phyloP scores from a whole-genome alignment of 2,888 invertebrate genomes.

The Aphidius colemani region DNA sequence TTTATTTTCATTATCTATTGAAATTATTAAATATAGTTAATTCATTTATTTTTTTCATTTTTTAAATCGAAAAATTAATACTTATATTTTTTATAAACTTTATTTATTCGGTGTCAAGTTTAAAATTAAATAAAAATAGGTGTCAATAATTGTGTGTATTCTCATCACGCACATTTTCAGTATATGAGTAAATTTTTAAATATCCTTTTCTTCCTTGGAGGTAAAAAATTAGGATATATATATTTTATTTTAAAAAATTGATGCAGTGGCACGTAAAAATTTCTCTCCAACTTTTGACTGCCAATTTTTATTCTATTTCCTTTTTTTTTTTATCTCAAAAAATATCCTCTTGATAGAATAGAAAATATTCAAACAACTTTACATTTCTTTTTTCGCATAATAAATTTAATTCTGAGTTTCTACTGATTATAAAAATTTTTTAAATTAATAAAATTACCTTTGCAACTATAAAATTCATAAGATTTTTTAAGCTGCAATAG shows the following conservation, averaged over 20 bases:
- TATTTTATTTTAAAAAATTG: too few species aligned
- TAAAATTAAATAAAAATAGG: too few species aligned
- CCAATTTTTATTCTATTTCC: conserved; percentile 23
- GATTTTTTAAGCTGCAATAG: conserved; percentile 20
- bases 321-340: not conserved
- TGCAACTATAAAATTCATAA: not conserved
- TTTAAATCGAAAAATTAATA: too few species aligned
- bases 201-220: conserved; percentile 1
- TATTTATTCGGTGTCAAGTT: too few species aligned
- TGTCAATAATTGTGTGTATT: conserved; percentile 35
- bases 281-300: conserved; percentile 24
- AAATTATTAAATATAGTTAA: too few species aligned
- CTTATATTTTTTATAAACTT: too few species aligned
- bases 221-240: not conserved
- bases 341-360: too few species aligned
- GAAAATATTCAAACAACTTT: too few species aligned
- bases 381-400: too few species aligned
- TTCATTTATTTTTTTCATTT: too few species aligned
- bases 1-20: too few species aligned
- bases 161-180: conserved; percentile 44
- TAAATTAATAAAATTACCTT: not conserved
- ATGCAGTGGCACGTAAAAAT: not conserved
- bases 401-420: not conserved
- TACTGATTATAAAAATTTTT: not conserved
- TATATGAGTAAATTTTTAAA: conserved; percentile 22